Evolutionary conservation across 2,888 invertebrate species (phyloP).

Genomic region (Drosophila yooni): DNA sequence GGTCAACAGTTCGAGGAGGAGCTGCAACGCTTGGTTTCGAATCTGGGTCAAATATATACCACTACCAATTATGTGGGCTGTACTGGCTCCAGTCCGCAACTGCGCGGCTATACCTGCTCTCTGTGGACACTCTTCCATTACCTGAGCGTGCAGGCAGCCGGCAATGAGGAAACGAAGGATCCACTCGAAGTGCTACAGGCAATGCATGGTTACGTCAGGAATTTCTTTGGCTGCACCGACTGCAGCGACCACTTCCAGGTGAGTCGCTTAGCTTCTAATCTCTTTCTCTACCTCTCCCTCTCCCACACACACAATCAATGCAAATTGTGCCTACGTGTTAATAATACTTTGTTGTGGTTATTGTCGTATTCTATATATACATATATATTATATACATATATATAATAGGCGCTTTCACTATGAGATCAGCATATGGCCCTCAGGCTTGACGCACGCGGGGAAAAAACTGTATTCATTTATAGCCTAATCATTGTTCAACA

Average conservation of each 20-base stretch:
- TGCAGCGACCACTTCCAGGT: constrained; percentile 95
- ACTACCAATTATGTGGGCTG: constrained; percentile 91
- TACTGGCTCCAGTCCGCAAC: constrained; percentile 89
- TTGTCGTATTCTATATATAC: neutral
- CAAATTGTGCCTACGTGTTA: constrained; percentile 36
- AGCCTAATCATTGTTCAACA: neutral
- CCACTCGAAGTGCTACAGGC: constrained; percentile 91
- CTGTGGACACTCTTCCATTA: constrained; percentile 98
- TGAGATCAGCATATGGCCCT: constrained; percentile 38
- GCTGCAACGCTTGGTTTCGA: constrained; percentile 86
- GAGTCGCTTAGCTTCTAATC: constrained; percentile 48
- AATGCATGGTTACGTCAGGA: constrained; percentile 94
- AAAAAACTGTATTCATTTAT: neutral
- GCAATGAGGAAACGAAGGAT: constrained; percentile 85
- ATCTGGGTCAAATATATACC: constrained; percentile 86
- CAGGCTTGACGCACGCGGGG: neutral
- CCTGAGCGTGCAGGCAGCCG: constrained; percentile 91
- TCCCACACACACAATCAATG: neutral
- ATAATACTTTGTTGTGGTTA: constrained; percentile 5
- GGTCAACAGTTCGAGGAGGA: constrained; percentile 88
- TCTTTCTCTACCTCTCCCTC: neutral
- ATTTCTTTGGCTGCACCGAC: constrained; percentile 97
- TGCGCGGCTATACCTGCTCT: constrained; percentile 96
- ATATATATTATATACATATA: neutral
- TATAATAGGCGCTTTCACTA: constrained; percentile 34